A percentile compares a stretch with the other conserved stretches of the same genome.
Conservation (phyloP, 2,113 vertebrate genomes). For the Chamaea fasciata region DNA sequence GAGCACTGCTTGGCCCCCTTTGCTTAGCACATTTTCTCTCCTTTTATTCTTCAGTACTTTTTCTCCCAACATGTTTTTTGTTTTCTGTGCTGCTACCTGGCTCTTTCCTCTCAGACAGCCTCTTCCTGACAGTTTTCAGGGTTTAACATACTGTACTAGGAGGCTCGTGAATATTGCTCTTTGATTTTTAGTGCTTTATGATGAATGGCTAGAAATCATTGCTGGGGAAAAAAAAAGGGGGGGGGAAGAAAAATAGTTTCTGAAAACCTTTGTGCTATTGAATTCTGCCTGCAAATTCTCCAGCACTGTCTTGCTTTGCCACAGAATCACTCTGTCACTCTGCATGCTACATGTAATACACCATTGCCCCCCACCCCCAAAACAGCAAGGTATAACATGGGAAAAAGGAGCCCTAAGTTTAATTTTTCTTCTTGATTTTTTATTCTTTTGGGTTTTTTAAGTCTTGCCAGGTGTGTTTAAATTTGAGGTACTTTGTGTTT, state of each 20-base stretch:
- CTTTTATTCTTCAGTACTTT: conserved; percentile 50
- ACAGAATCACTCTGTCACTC: background rate
- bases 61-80: conserved; percentile 40
- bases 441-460: background rate
- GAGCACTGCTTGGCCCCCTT: background rate
- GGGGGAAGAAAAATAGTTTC: conserved; percentile 14
- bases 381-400: background rate
- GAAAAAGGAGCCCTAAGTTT: background rate
- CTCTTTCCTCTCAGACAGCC: conserved; percentile 47
- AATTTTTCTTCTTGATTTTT: background rate
- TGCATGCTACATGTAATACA: background rate
- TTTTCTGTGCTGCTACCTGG: conserved; percentile 45
- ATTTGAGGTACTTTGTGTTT: background rate
- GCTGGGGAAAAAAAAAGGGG: background rate
- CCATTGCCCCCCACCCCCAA: accelerated
- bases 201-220: conserved; percentile 57
- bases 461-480: background rate
- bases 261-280: conserved; percentile 43
- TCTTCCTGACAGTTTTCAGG: conserved; percentile 67
- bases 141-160: conserved; percentile 68
- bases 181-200: conserved; percentile 66
- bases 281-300: conserved; percentile 51
- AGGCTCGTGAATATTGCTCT: conserved; percentile 71
- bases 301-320: background rate
- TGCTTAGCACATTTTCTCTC: conserved; percentile 8